These are phyloP conservation scores for Bryconaethiops microstoma DNA, from an alignment of 2,797 vertebrate genomes.

Conservation along the genomic window DNA sequence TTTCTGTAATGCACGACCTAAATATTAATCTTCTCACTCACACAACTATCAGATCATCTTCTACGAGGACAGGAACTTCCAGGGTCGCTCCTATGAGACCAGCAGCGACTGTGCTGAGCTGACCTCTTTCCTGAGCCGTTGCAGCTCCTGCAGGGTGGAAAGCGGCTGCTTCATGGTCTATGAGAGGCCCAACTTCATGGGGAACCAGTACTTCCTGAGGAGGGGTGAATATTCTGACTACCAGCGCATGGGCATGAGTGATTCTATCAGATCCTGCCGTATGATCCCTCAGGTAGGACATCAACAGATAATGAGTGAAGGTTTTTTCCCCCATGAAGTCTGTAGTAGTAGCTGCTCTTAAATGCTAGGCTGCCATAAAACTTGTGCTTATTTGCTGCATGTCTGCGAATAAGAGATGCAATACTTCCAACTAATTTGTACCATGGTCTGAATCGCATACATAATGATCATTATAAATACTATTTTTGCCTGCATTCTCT, in stretches of 20 bases:
- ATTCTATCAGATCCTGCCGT: conserved; percentile 68
- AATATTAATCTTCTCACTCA: not conserved
- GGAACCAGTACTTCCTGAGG: conserved; percentile 73
- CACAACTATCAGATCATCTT: conserved; percentile 65
- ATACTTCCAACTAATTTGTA: no score
- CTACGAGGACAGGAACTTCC: conserved; percentile 75
- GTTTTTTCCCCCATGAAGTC: not conserved
- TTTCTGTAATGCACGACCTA: not conserved
- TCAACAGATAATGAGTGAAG: no score
- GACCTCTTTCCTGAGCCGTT: conserved; percentile 70
- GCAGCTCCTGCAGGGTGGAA: conserved; percentile 74
- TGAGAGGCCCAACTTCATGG: conserved; percentile 69
- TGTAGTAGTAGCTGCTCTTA: not conserved
- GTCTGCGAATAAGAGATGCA: no score
- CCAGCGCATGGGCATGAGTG: conserved; percentile 68
- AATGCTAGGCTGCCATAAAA: not conserved
- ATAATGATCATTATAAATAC: no score
- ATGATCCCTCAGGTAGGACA: conserved; percentile 56
- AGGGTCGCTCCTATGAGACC: conserved; percentile 72
- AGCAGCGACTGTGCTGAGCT: conserved; percentile 72
- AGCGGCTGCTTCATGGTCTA: conserved; percentile 74
- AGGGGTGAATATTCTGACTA: conserved; percentile 74
- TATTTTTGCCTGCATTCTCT: not conserved
- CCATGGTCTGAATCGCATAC: no score
- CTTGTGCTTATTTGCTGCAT: not conserved